Base-by-base conservation (phyloP, 2,888 invertebrate genomes). In the Drosophila pseudotalamancana region DNA sequence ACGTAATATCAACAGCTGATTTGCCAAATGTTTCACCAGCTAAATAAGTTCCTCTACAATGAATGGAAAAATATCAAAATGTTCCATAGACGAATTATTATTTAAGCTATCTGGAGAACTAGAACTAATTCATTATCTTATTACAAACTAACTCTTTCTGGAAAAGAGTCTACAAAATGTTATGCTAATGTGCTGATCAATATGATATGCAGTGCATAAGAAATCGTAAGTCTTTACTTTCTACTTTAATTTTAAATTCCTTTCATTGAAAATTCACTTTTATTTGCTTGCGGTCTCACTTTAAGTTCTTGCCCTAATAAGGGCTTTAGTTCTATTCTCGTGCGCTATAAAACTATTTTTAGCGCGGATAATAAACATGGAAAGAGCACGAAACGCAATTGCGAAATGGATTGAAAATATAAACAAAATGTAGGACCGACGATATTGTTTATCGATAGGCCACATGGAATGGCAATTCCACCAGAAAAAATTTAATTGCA, bases 1-100 rank as follows among this genome's bases (percentile, higher is more conserved):
- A n/a, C n/a, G n/a, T n/a, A n/a, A n/a, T n/a, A n/a, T n/a, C 23
- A 42, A n/a, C 40, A 42, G 40, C 40, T 42, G 40, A 6, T 42
- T 11, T 16, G 9, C 6, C 40, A 42, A 6, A 25, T 42, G 40
- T 42, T 42, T 42, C 40, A 25, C 9, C 16, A 25, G 14, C 16
- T 9, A 14, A 6, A 25, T 5, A 6, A n/a, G 16, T 11, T 23
- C 14, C 25, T 16, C 16, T 5, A 25, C 3, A 25, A 1, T 9
- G 11, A 23, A 25, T 40, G 23, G 12, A 6, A 9, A 37, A 23
- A 39, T 39, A 12, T 12, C 4, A 2, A 9, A 4, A 39, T 12
- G 4, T 21, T 39, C 0, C 21, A 21, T 12, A 16, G 18, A 2
- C n/a, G n/a, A n/a, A n/a, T n/a, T n/a, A n/a, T n/a, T n/a, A n/a